Evolutionary conservation across 2,888 invertebrate genomes (phyloP), one percentile per base, ranked within the genome.

Genomic region (Laothoe populi): DNA sequence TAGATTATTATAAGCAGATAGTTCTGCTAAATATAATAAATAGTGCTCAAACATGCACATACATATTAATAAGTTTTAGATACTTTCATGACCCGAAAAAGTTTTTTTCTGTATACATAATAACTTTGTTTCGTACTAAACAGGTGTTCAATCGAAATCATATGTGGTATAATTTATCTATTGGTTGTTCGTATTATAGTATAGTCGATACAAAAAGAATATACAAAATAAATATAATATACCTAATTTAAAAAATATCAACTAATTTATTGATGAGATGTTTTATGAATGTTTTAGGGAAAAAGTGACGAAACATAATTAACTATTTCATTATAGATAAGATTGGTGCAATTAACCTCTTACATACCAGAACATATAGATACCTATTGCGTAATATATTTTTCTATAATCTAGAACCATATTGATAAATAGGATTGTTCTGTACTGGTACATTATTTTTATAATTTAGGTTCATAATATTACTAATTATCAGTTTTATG

Each of bases 301-400:
- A 48, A 48, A 53, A 5, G 13, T 46, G 44, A 31, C 16, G 16
- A 35, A 35, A 35, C 4, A 16, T 19, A 53, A 35, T 53, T 31
- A 19, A 53, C 53, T 35, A 35, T 11, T 53, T 5, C 21, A 13
- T 13, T 13, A 24, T 2, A 13, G 46, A 46, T 19, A 31, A 53
- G 19, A 16, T 53, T 19, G 48, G 19, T 35, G 35, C 31, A 53
- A 11, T 53, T 11, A 53, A 53, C 35, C 31, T 53, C 19, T 31
- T 31, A 26, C 10, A 10, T 24, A 48, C n/a, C n/a, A n/a, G n/a
- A n/a, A n/a, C n/a, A n/a, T n/a, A n/a, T n/a, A n/a, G n/a, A n/a
- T 48, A 48, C 24, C 13, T 49, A 10, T 49, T 49, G n/a, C 48
- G 7, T 48, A 13, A 31, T 31, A 49, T 49, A n/a, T 16, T 8